Conservation (phyloP, 2,797 vertebrate genomes). For the Echeneis naucrates region DNA sequence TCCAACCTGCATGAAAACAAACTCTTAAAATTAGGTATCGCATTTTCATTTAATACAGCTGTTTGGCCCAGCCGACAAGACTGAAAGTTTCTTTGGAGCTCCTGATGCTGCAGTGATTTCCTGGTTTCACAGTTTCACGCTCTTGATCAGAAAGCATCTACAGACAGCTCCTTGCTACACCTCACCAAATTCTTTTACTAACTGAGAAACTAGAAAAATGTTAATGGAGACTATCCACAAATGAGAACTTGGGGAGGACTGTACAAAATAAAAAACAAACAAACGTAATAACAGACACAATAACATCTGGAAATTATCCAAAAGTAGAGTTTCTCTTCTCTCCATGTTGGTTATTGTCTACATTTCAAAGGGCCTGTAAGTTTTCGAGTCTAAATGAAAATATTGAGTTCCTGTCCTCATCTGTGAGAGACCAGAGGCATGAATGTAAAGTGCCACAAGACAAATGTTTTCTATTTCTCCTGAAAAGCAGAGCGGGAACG, state of each 20-base stretch:
- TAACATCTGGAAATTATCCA: slow-evolving; percentile 15
- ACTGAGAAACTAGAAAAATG: background rate
- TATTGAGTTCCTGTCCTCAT: slow-evolving; percentile 48
- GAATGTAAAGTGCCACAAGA: slow-evolving; percentile 67
- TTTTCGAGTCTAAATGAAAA: slow-evolving; percentile 52
- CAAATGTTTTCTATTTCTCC: slow-evolving; percentile 73
- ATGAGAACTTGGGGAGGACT: background rate
- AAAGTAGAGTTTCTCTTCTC: slow-evolving; percentile 1
- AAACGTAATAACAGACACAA: background rate
- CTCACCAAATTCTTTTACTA: background rate
- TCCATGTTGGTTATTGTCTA: slow-evolving; percentile 7
- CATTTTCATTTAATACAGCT: background rate
- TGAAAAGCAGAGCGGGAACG: slow-evolving; percentile 54
- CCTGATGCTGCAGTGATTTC: background rate
- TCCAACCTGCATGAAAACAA: background rate
- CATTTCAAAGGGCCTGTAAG: slow-evolving; percentile 35
- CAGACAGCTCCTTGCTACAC: background rate
- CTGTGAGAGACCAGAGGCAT: slow-evolving; percentile 37
- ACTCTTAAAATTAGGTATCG: background rate
- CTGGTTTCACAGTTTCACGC: background rate
- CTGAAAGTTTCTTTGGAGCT: background rate
- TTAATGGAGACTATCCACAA: background rate
- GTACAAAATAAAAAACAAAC: background rate
- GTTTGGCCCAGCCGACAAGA: no score
- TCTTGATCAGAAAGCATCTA: background rate